These are phyloP conservation scores for Petrocephalus schoutedeni DNA, from an alignment of 2,797 vertebrate genomes.

Conservation along the genomic window DNA sequence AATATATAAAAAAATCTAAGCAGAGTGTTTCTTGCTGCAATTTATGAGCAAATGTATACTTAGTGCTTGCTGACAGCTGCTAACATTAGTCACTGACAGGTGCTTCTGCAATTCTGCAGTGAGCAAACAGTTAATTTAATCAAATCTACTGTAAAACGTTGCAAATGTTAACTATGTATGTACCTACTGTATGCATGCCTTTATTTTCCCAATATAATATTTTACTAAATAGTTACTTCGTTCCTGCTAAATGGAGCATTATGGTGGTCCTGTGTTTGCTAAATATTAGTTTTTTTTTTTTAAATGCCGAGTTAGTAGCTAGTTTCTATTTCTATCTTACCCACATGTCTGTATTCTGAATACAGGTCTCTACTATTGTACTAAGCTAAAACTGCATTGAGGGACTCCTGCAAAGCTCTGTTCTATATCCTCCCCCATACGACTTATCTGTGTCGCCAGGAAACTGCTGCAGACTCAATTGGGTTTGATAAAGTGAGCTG, in stretches of 20 bases:
- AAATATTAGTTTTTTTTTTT: background rate
- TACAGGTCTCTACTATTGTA: background rate
- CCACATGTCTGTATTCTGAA: background rate
- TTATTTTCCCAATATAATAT: background rate
- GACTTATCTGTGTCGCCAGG: background rate
- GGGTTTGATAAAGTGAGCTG: conserved; percentile 2
- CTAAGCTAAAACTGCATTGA: background rate
- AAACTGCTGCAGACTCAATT: conserved; percentile 3
- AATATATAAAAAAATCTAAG: background rate
- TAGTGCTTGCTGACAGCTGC: background rate
- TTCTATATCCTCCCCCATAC: background rate
- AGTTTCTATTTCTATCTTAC: background rate
- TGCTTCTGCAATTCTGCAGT: background rate
- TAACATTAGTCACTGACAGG: background rate
- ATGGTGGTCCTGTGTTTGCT: background rate
- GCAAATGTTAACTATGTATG: background rate
- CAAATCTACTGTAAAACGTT: background rate
- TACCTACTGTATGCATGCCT: background rate
- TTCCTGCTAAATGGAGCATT: background rate
- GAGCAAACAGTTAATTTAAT: background rate
- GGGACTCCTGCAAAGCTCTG: background rate
- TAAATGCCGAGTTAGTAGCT: background rate
- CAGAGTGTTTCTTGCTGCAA: background rate
- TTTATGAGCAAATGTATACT: background rate
- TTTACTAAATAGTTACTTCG: background rate